Conservation (phyloP, 2,888 invertebrate species). For the Hirtodrosophila duncani region DNA sequence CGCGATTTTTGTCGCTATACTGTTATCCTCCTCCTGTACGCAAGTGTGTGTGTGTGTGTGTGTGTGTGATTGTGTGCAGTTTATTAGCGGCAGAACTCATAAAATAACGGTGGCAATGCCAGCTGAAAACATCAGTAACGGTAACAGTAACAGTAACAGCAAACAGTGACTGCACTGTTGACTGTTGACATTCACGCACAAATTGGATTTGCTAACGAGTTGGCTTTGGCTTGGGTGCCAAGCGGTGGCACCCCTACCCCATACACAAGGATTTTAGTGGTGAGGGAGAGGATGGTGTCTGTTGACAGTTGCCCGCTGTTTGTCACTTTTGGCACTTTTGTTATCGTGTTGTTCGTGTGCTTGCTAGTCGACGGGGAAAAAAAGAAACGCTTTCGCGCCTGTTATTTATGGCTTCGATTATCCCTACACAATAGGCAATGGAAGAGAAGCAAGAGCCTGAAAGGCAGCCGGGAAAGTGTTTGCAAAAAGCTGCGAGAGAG, state of each 20-base stretch:
- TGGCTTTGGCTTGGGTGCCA: slow-evolving; percentile 14
- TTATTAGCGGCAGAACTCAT: slow-evolving; percentile 17
- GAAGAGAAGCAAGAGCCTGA: slow-evolving; percentile 21
- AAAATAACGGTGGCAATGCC: slow-evolving; percentile 15
- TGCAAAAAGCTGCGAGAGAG: slow-evolving; percentile 39
- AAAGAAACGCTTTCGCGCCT: slow-evolving; percentile 57
- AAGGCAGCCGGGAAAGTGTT: slow-evolving; percentile 46
- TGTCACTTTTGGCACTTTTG: slow-evolving; percentile 67
- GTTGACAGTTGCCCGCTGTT: slow-evolving; percentile 63
- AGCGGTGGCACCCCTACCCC: not conserved
- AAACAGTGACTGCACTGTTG: slow-evolving; percentile 38
- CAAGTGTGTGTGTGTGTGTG: slow-evolving; percentile 1
- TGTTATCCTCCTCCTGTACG: not conserved
- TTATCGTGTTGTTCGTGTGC: slow-evolving; percentile 59
- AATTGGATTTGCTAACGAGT: slow-evolving; percentile 68
- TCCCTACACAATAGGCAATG: slow-evolving; percentile 60
- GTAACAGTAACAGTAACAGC: slow-evolving; percentile 27
- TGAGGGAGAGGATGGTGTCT: not conserved
- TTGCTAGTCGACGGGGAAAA: no score
- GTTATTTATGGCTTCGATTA: slow-evolving; percentile 71
- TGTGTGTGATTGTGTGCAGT: no score
- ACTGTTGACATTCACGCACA: slow-evolving; percentile 67
- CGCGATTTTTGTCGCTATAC: slow-evolving; percentile 33
- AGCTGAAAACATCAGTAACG: slow-evolving; percentile 4
- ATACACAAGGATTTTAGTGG: not conserved